A percentile compares a stretch with the other conserved stretches of the same genome.
These are phyloP conservation scores for Cydia splendana DNA, from an alignment of 1,140 invertebrate genomes.

Conservation along the genomic window DNA sequence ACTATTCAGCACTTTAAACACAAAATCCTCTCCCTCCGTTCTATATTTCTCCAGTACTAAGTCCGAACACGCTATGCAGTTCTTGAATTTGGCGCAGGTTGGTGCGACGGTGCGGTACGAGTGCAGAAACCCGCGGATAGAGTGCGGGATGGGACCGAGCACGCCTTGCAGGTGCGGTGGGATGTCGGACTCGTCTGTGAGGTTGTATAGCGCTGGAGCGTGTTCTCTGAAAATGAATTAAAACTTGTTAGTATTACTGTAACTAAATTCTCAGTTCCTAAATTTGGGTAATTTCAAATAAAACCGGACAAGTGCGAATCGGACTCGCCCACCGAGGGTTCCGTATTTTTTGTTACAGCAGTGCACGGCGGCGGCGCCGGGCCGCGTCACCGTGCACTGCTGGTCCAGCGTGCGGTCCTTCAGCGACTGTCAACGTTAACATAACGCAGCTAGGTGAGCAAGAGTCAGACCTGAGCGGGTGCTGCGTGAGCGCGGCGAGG, in stretches of 20 bases:
- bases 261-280: no score
- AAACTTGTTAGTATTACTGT: background rate
- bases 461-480: constrained; percentile 89
- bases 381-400: no score
- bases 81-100: constrained; percentile 90
- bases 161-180: constrained; percentile 82
- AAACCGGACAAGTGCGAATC: no score
- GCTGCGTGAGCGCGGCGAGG: constrained; percentile 92
- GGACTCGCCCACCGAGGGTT: no score
- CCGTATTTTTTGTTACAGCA: no score
- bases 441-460: no score
- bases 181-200: constrained; percentile 54
- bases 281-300: no score
- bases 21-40: constrained; percentile 86
- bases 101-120: constrained; percentile 90
- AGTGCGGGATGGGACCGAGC: constrained; percentile 95
- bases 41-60: constrained; percentile 85
- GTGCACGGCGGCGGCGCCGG: no score
- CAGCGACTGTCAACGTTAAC: no score
- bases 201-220: constrained; percentile 82
- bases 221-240: constrained; percentile 70
- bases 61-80: constrained; percentile 95
- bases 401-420: no score
- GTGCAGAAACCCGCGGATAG: constrained; percentile 94
- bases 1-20: constrained; percentile 92